Base-by-base conservation (phyloP, 2,797 vertebrate genomes). In the Pseudochaenichthys georgianus region DNA sequence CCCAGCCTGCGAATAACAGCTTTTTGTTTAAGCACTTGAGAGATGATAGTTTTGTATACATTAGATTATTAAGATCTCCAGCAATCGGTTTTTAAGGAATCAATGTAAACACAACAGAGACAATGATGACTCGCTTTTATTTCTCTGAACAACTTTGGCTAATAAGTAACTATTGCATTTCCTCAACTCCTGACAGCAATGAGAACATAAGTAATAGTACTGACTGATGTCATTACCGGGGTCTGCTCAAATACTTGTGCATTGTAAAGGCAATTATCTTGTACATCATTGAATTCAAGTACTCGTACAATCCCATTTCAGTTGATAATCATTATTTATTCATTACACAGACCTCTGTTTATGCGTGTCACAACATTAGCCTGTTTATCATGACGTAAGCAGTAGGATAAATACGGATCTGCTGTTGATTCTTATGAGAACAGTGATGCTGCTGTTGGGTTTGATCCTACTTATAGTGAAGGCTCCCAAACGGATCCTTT, bases 161-260 rank as follows among this genome's bases (percentile, higher is more conserved):
- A 54, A 64, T 70, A 38, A 82, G 42, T 76, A 54, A 38, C 43
- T 75, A 72, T 87, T 64, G 53, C 69, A 77, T 77, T 84, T 79
- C 48, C 52, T 76, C 62, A 62, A 60, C 57, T 78, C 47, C 64
- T 81, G 63, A 78, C 74, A 50, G 38, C 60, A 68, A 28, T 83
- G 70, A 82, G 73, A 67, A 43, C 77, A 70, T 73, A 67, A 67
- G 74, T 57, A 72, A 17, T 68, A 65, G 74, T 73, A 70, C 66
- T 54, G 68, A 70, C 66, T 54, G 68, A 77, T 77, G 70, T 74
- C 80, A 71, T 83, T 85, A 34, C 12, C 77, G 43, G 43, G 80
- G 82, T 87, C 57, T 67, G 55, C 77, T 76, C 70, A 80, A 66
- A 89, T 80, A 78, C 68, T 71, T 16, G 38, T 61, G 60, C 57